These are phyloP conservation scores for Meteorus sp. DNA, from an alignment of 1,140 invertebrate species.

Conservation along the genomic window DNA sequence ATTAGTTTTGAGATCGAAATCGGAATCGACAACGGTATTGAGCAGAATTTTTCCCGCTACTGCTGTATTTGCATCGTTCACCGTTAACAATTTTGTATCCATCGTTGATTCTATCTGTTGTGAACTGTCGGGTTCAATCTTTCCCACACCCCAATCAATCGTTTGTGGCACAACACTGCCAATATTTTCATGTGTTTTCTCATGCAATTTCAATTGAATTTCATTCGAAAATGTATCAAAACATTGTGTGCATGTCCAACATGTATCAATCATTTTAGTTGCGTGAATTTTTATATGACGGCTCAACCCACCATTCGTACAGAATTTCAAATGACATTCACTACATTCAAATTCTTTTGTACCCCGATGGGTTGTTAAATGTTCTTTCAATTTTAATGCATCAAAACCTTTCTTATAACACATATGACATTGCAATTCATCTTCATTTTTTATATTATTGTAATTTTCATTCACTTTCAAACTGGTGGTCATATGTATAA, in stretches of 20 bases:
- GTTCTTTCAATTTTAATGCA: constrained; percentile 42
- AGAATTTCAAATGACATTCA: constrained; percentile 56
- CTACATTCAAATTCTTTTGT: constrained; percentile 50
- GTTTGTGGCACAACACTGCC: no score
- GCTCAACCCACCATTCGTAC: constrained; percentile 51
- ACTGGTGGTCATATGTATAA: not conserved
- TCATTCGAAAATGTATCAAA: constrained; percentile 33
- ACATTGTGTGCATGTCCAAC: constrained; percentile 36
- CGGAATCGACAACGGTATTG: constrained; percentile 50
- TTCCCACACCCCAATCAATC: constrained; percentile 23
- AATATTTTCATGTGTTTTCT: constrained; percentile 36
- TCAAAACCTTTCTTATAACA: constrained; percentile 41
- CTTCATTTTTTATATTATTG: constrained; percentile 20
- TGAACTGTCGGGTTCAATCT: constrained; percentile 29
- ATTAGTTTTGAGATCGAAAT: not conserved
- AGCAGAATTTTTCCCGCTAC: constrained; percentile 61
- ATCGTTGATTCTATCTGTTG: constrained; percentile 25
- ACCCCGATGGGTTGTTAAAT: constrained; percentile 61
- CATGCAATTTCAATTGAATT: constrained; percentile 33
- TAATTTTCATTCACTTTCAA: constrained; percentile 37
- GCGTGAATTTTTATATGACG: constrained; percentile 56
- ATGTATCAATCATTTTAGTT: constrained; percentile 30
- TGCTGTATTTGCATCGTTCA: constrained; percentile 35
- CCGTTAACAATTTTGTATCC: not conserved
- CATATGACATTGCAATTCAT: constrained; percentile 40